These are phyloP conservation scores for Manduca sexta DNA, from an alignment of 1,140 invertebrate genomes.

Conservation along the genomic window DNA sequence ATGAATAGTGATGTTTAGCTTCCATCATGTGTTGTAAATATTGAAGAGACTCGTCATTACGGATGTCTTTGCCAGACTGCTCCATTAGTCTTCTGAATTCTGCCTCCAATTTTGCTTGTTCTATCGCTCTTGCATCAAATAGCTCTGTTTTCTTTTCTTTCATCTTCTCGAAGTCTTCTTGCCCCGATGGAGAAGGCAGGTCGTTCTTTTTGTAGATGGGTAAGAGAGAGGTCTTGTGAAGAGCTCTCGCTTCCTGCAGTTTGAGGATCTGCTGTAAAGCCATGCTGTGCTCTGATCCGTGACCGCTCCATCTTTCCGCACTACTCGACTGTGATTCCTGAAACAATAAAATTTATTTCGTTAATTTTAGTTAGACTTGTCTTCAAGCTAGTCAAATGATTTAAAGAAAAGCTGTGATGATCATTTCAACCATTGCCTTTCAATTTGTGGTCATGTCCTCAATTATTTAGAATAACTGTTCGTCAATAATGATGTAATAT, in stretches of 20 bases:
- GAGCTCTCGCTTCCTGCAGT: conserved; percentile 62
- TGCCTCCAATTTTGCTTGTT: conserved; percentile 61
- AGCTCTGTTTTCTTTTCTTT: conserved; percentile 33
- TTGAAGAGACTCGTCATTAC: conserved; percentile 61
- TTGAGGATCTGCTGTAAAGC: conserved; percentile 65
- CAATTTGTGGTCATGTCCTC: no score
- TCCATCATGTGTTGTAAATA: conserved; percentile 67
- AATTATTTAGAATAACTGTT: no score
- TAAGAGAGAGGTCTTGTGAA: conserved; percentile 64
- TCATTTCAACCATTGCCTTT: no score
- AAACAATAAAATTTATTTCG: conserved; percentile 36
- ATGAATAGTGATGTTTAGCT: conserved; percentile 52
- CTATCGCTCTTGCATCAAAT: conserved; percentile 42
- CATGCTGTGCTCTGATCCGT: conserved; percentile 59
- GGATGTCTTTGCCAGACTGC: conserved; percentile 46
- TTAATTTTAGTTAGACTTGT: no score
- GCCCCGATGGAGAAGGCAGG: conserved; percentile 42
- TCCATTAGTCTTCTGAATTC: conserved; percentile 68
- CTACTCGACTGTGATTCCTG: conserved; percentile 64
- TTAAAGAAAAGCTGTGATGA: no score
- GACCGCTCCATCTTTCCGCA: conserved; percentile 60
- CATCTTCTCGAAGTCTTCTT: conserved; percentile 40
- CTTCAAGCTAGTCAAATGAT: no score
- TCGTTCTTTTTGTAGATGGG: conserved; percentile 66
- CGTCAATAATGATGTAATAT: no score